Base-by-base conservation (phyloP, 1,140 invertebrate genomes). In the Scaptodrosophila lebanonensis region DNA sequence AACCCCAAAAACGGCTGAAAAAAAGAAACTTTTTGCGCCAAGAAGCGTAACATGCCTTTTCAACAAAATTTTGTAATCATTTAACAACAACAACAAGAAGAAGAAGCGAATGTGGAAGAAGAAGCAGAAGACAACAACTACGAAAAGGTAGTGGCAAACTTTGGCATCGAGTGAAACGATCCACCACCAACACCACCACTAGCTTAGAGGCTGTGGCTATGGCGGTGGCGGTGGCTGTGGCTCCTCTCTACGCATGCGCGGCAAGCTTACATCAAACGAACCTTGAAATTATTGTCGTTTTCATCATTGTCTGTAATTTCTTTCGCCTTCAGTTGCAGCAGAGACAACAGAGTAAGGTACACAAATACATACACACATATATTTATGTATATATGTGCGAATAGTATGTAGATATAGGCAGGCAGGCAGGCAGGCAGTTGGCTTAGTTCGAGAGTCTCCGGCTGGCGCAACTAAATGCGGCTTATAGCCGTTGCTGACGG, bases 251-350 rank as follows among this genome's bases (percentile, higher is more conserved):
- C 72, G 72, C 72, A 77, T 77, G 67, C 66, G 58, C 72, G 57
- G 38, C 66, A 61, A 75, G 75, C 69, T 76, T 84, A 82, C 75
- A 84, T 84, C 71, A 76, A 84, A 84, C 82, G 82, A 84, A 84
- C 82, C 82, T 84, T 84, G 82, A 84, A 84, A 84, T 84, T 72
- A 84, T 84, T 84, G 82, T 84, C 82, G 82, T 84, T 77, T 84
- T 82, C 76, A 76, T 82, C 70, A 76, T 82, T 76, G 70, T 84
- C 52, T 54, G 66, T 63, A 70, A 66, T 76, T 76, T 76, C 71
- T 61, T 65, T 56, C 29, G 40, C 54, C 51, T 63, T 38, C 45
- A 63, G 59, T 52, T 62, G 59, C 44, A 30, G 25, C 30, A 40
- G 36, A 18, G 16, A n/a, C 16, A 25, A 3, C 12, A 35, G 30